These are phyloP conservation scores for Cyclura pinguis DNA, from an alignment of 2,797 vertebrate genomes.

Conservation along the genomic window DNA sequence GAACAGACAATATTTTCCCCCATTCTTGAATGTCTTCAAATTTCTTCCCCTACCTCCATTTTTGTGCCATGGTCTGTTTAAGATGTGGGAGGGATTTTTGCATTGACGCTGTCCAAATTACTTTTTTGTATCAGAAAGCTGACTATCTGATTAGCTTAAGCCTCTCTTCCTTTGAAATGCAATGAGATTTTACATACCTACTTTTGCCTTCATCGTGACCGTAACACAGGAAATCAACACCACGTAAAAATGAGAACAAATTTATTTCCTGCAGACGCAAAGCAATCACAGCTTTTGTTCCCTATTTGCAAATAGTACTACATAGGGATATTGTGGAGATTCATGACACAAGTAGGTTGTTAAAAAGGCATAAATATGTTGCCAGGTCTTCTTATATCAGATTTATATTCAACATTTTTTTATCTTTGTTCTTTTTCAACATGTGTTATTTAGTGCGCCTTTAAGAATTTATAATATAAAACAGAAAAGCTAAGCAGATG, in stretches of 20 bases:
- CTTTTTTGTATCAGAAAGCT: neutral
- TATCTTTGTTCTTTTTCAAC: conserved; percentile 17
- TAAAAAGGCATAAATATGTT: conserved; percentile 29
- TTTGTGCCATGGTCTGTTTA: neutral
- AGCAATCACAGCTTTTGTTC: neutral
- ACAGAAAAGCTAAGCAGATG: conserved; percentile 20
- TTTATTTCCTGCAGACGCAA: neutral
- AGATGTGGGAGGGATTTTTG: neutral
- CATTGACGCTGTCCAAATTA: neutral
- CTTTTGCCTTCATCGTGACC: neutral
- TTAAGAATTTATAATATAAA: conserved; percentile 42
- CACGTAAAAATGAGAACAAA: neutral
- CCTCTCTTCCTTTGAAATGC: neutral
- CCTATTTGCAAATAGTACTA: neutral
- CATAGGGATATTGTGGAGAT: neutral
- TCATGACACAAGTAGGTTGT: neutral
- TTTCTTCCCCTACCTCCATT: neutral
- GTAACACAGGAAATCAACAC: neutral
- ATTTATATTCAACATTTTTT: conserved; percentile 16
- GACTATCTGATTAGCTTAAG: conserved; percentile 16
- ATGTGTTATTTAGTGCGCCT: conserved; percentile 25
- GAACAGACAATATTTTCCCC: neutral
- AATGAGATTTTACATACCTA: neutral
- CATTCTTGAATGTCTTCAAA: neutral
- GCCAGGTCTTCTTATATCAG: neutral